These are phyloP conservation scores for Drosophila fungiperda DNA, from an alignment of 2,888 invertebrate genomes.

Conservation along the genomic window DNA sequence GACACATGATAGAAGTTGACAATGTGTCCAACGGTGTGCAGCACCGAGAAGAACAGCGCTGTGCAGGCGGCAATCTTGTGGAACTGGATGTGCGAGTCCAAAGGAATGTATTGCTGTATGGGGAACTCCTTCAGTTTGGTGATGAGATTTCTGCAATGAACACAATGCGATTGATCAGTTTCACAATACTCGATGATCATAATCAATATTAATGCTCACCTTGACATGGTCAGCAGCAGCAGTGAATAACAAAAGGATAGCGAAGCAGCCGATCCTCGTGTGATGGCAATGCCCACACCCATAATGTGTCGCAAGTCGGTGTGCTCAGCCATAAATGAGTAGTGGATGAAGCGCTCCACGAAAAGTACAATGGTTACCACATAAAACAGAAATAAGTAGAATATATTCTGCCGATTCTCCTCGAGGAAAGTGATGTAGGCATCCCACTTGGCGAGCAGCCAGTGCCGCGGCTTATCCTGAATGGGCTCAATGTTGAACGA, in stretches of 20 bases:
- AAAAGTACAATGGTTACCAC: slow-evolving; percentile 97
- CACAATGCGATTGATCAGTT: not conserved
- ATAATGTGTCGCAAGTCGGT: slow-evolving; percentile 97
- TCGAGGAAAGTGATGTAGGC: slow-evolving; percentile 95
- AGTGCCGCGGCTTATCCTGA: slow-evolving; percentile 89
- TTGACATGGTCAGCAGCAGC: slow-evolving; percentile 95
- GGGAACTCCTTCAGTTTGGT: slow-evolving; percentile 97
- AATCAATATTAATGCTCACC: slow-evolving; percentile 68
- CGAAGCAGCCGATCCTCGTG: slow-evolving; percentile 96
- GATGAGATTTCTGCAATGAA: slow-evolving; percentile 92
- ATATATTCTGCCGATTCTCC: slow-evolving; percentile 98
- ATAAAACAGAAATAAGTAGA: slow-evolving; percentile 97
- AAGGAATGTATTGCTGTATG: slow-evolving; percentile 96
- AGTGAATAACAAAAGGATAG: slow-evolving; percentile 97
- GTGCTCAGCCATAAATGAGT: slow-evolving; percentile 98
- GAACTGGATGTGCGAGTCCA: slow-evolving; percentile 98
- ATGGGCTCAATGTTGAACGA: slow-evolving; percentile 95
- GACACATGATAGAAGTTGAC: slow-evolving; percentile 99
- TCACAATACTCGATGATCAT: not conserved
- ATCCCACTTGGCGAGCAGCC: slow-evolving; percentile 93
- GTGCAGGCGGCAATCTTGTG: slow-evolving; percentile 99
- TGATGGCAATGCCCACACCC: slow-evolving; percentile 98
- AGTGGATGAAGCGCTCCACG: slow-evolving; percentile 97
- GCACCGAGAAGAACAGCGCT: slow-evolving; percentile 95
- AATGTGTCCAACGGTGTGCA: slow-evolving; percentile 97